These are phyloP conservation scores for Anisognathus igniventris DNA, from an alignment of 2,797 vertebrate genomes.

Conservation along the genomic window DNA sequence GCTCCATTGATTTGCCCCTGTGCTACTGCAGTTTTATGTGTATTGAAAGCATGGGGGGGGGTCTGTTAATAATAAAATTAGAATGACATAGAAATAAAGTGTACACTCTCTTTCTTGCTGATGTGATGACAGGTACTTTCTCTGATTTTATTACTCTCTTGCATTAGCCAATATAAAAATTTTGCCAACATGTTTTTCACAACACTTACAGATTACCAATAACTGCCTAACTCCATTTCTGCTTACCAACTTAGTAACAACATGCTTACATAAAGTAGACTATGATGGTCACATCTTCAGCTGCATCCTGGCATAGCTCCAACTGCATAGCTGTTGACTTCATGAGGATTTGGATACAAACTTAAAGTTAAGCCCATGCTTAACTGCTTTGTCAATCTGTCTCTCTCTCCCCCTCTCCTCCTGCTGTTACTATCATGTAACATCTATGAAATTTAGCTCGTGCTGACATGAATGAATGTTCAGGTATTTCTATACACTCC, in stretches of 20 bases:
- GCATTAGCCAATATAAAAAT: neutral
- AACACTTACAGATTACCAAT: neutral
- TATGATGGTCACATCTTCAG: neutral
- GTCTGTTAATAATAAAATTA: neutral
- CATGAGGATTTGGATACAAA: neutral
- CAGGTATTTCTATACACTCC: neutral
- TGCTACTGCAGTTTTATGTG: neutral
- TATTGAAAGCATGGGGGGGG: neutral
- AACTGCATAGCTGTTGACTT: conserved; percentile 1
- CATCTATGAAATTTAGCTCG: neutral
- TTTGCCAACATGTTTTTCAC: neutral
- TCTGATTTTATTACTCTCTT: neutral
- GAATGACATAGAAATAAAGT: neutral
- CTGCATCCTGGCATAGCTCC: neutral
- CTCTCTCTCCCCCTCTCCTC: neutral
- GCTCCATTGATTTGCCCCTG: neutral
- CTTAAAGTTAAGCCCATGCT: conserved; percentile 6
- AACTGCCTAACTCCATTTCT: neutral
- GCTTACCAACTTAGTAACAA: neutral
- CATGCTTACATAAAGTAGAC: neutral
- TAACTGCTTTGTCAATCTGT: neutral
- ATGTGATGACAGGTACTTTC: neutral
- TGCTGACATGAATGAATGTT: neutral
- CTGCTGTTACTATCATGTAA: neutral
- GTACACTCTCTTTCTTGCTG: neutral